A percentile compares a stretch with the other conserved stretches of the same genome.
phyloP scores from a whole-genome alignment of 1,140 invertebrate genomes.

The Neodiprion virginianus region DNA sequence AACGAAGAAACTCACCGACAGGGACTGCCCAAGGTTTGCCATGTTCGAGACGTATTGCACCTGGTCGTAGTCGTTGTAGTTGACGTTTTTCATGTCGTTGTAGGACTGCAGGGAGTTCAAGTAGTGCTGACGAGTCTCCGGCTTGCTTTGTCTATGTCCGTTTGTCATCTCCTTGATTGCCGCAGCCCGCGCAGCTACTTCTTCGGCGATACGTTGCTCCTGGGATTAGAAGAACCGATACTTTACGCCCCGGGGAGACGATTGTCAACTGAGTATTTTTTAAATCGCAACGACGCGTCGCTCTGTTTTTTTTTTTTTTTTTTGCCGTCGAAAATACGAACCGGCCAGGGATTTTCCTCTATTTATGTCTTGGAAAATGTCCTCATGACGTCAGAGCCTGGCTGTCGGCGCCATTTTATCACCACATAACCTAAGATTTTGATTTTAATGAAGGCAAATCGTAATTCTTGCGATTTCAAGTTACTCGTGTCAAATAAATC shows the following conservation, averaged over 20 bases:
- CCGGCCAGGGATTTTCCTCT: too few species aligned
- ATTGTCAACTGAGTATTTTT: too few species aligned
- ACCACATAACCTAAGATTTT: too few species aligned
- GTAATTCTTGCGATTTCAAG: too few species aligned
- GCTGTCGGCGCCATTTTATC: too few species aligned
- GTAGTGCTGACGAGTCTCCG: conserved; percentile 25
- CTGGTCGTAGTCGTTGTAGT: conserved; percentile 33
- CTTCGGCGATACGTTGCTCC: conserved; percentile 68
- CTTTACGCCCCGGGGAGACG: neutral
- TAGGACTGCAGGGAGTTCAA: conserved; percentile 34
- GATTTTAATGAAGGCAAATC: too few species aligned
- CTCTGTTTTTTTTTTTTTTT: too few species aligned
- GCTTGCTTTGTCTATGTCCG: conserved; percentile 44
- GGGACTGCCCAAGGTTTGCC: conserved; percentile 34
- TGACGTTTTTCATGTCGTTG: conserved; percentile 33
- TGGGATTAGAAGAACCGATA: conserved; percentile 35
- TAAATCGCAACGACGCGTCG: too few species aligned
- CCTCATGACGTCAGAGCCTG: too few species aligned
- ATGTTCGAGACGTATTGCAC: conserved; percentile 38
- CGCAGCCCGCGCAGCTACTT: conserved; percentile 66
- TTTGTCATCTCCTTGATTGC: conserved; percentile 64
- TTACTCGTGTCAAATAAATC: too few species aligned
- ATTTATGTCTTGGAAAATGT: too few species aligned
- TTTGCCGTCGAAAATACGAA: too few species aligned
- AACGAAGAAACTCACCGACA: conserved; percentile 39